Base-by-base conservation (phyloP, 2,113 vertebrate genomes). In the Mastomys natalensis region DNA sequence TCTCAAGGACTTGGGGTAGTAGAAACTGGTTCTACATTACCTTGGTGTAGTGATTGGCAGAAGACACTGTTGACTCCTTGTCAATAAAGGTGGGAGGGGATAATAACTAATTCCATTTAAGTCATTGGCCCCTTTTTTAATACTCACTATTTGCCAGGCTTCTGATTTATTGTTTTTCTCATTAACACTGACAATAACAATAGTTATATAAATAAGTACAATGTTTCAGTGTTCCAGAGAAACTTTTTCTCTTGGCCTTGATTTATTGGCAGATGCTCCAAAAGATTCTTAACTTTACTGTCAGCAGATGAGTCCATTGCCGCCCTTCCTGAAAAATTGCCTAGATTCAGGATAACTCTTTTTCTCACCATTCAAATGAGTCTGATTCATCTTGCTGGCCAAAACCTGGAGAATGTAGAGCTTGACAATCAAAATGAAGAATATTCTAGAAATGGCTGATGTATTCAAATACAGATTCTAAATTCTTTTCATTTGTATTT, bases 391-490 rank as follows among this genome's bases (percentile, higher is more conserved):
- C 21, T n/a, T 86, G 81, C 31, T 40, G 66, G 0, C 11, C 45
- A 10, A 5, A 31, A 60, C 9, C 77, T 72, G n/a, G 17, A 40
- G 26, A 53, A 78, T 51, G 31, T 11, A 82, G 13, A 73, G 62
- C 24, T 51, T 93, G 80, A 84, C 43, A 64, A 22, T 77, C 53
- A 53, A 86, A 55, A 13, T 9, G 24, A 77, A 21, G 66, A 81
- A 96, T 0, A 1, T 84, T 85, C 55, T 72, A 60, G 85, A 68
- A 95, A 40, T n/a, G 45, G 77, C 58, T n/a, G 10, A 34, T 77
- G 45, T 55, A 93, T 90, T 81, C 17, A 73, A 77, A 51, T 55
- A 76, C 40, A 87, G 43, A 21, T 94, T 95, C 93, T 91, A 72
- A 91, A 76, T 9, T 37, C 15, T 55, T 31, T 96, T 85, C 29